These are phyloP conservation scores for Orbicella faveolata DNA, from an alignment of 64 coral and sea anemone genomes.

Conservation along the genomic window DNA sequence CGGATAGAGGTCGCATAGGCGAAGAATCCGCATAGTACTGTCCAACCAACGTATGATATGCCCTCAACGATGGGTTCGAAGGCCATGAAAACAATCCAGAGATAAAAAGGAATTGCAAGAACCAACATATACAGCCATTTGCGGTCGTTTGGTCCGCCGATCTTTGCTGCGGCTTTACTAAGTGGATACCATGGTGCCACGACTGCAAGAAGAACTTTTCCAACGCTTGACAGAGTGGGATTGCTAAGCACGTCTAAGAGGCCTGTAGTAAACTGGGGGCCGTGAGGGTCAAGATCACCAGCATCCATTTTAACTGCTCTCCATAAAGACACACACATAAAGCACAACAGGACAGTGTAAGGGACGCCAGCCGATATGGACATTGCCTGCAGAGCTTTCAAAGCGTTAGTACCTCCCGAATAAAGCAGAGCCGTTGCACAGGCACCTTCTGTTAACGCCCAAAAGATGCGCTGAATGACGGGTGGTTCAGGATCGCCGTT, in stretches of 20 bases:
- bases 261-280: conserved; percentile 22
- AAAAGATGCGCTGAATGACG: conserved; percentile 39
- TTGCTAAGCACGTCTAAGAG: conserved; percentile 7
- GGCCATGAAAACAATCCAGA: conserved; percentile 7
- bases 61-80: background rate
- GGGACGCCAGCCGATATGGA: conserved; percentile 42
- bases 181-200: conserved; percentile 20
- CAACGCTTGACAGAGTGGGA: background rate
- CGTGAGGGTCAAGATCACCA: conserved; percentile 29
- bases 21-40: conserved; percentile 19
- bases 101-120: conserved; percentile 18
- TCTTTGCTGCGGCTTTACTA: conserved; percentile 18
- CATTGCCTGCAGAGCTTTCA: conserved; percentile 24
- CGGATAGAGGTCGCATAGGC: conserved; percentile 26
- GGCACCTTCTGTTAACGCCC: conserved; percentile 51
- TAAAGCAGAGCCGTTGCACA: conserved; percentile 37
- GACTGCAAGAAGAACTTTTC: conserved; percentile 15
- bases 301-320: conserved; percentile 43
- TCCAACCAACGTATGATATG: conserved; percentile 15
- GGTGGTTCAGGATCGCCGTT: conserved; percentile 41
- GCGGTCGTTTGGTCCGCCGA: conserved; percentile 3
- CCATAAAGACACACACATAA: conserved; percentile 38
- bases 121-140: conserved; percentile 7
- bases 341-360: conserved; percentile 17
- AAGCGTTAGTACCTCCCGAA: background rate